A percentile compares a stretch with the other conserved stretches of the same genome.
phyloP scores from a whole-genome alignment of 2,113 vertebrate species.

The Chamaea fasciata region DNA sequence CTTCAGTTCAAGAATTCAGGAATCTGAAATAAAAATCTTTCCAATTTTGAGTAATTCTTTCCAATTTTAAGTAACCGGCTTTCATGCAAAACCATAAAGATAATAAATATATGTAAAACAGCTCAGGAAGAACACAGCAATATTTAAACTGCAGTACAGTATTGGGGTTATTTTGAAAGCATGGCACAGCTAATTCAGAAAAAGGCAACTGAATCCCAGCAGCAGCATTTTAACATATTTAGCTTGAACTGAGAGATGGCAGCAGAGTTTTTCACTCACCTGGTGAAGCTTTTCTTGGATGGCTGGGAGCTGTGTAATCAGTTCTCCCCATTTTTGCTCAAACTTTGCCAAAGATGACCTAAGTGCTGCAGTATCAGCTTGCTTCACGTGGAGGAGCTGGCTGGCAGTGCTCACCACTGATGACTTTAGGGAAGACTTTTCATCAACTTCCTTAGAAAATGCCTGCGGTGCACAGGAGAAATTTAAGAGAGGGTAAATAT shows the following conservation, averaged over 20 bases:
- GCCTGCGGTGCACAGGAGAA: conserved; percentile 56
- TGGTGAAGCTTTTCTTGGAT: conserved; percentile 83
- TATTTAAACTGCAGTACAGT: conserved; percentile 55
- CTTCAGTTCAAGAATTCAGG: neutral
- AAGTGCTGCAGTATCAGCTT: conserved; percentile 69
- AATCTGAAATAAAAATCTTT: neutral
- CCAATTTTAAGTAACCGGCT: neutral
- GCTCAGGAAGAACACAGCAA: neutral
- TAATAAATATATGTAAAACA: neutral
- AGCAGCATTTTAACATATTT: neutral
- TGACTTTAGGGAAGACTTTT: conserved; percentile 77
- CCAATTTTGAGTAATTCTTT: neutral
- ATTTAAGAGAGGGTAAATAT: neutral
- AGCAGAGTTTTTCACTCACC: conserved; percentile 64
- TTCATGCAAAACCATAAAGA: conserved; percentile 9
- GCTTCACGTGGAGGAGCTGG: conserved; percentile 79
- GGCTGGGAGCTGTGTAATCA: conserved; percentile 70
- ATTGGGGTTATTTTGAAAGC: neutral
- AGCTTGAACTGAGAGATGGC: neutral
- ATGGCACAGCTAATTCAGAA: conserved; percentile 15
- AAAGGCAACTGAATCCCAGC: neutral
- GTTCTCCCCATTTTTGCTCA: conserved; percentile 81
- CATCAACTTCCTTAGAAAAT: conserved; percentile 81
- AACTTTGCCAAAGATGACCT: conserved; percentile 72
- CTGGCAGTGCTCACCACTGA: conserved; percentile 74